A percentile compares a stretch with the other conserved stretches of the same genome.
These are phyloP conservation scores for Pygocentrus nattereri DNA, from an alignment of 2,797 vertebrate genomes.

Conservation along the genomic window DNA sequence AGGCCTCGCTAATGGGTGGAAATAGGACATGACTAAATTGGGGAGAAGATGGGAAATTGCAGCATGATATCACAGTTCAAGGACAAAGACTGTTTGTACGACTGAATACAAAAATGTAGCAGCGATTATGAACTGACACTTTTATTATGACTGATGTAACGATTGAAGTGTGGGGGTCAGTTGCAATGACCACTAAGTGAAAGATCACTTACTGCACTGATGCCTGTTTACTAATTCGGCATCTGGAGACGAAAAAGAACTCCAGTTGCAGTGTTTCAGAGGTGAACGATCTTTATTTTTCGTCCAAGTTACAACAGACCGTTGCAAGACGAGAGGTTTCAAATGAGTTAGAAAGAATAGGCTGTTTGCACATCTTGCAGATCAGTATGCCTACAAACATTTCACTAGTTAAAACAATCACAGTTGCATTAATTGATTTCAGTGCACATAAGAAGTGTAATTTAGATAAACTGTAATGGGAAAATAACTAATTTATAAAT, in stretches of 20 bases:
- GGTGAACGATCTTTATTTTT: not conserved
- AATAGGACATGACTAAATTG: no score
- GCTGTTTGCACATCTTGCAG: not conserved
- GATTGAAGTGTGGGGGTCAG: not conserved
- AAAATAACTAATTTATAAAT: not conserved
- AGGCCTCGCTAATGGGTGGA: no score
- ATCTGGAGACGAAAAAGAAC: not conserved
- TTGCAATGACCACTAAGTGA: not conserved
- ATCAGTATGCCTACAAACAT: no score
- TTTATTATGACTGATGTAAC: not conserved
- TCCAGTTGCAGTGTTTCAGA: not conserved
- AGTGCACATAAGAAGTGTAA: not conserved
- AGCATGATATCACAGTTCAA: constrained; percentile 45
- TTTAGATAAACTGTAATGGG: not conserved
- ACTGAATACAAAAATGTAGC: constrained; percentile 43
- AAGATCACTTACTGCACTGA: not conserved
- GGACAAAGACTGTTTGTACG: constrained; percentile 36
- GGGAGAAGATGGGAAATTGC: not conserved
- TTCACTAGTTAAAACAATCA: not conserved
- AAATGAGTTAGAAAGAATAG: not conserved
- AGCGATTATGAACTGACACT: not conserved
- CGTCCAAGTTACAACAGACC: not conserved
- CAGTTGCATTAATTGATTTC: not conserved
- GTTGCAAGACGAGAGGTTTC: not conserved
- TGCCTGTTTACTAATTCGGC: not conserved